Percentiles rank a stretch among this genome's conserved stretches.
phyloP scores from a whole-genome alignment of 1,140 invertebrate species.

The Lucilia cuprina region DNA sequence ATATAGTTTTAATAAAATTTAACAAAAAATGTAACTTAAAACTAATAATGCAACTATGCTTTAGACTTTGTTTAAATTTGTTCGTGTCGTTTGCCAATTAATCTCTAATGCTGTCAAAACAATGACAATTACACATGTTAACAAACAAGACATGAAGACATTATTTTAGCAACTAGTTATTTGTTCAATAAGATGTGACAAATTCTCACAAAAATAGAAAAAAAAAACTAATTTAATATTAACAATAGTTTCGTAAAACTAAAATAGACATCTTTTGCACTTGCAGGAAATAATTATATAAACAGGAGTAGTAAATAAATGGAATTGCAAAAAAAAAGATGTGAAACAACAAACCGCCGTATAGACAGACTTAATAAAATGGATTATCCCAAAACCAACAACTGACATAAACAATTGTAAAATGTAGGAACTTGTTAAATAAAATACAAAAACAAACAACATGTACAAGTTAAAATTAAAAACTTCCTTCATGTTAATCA shows the following conservation, averaged over 20 bases:
- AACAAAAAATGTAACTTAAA: too few relatives aligned
- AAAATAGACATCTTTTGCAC: background rate
- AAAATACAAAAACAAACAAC: background rate
- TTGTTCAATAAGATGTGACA: background rate
- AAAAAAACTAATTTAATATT: background rate
- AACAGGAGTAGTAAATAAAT: background rate
- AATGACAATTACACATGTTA: background rate
- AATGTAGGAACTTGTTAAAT: background rate
- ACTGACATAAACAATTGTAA: background rate
- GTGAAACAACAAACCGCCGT: too few relatives aligned
- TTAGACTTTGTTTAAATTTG: too few relatives aligned
- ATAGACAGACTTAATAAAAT: background rate
- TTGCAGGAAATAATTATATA: background rate
- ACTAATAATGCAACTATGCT: too few relatives aligned
- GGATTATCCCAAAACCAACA: background rate
- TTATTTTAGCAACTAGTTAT: background rate
- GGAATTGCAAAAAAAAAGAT: too few relatives aligned
- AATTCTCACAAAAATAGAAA: background rate
- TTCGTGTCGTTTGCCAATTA: too few relatives aligned
- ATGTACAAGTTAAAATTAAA: background rate
- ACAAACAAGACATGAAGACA: background rate
- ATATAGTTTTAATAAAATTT: too few relatives aligned
- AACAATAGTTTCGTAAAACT: background rate
- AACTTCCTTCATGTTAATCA: slow-evolving; percentile 9
- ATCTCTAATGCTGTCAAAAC: background rate